Conservation (phyloP, 2,113 vertebrate species). For the Lepus americanus region DNA sequence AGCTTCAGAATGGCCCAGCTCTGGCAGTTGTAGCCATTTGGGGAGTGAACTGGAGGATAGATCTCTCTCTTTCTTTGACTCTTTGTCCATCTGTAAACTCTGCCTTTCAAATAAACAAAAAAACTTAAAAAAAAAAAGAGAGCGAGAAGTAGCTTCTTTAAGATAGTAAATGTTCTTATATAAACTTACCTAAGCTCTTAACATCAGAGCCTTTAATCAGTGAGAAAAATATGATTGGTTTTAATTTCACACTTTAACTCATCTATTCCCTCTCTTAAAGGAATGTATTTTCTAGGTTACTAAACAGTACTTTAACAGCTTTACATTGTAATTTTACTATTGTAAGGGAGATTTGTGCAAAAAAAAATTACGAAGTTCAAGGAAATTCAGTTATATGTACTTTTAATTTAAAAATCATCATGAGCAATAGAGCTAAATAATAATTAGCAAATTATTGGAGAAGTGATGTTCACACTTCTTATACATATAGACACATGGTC, state of each 20-base stretch:
- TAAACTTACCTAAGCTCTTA: neutral
- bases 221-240: neutral
- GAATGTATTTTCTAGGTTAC: neutral
- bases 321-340: neutral
- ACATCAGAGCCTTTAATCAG: neutral
- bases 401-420: constrained; percentile 2
- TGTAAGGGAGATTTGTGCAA: neutral
- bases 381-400: neutral
- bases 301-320: neutral
- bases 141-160: neutral
- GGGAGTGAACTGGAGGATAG: too few relatives aligned
- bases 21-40: too few relatives aligned
- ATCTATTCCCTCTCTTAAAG: neutral
- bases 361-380: neutral
- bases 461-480: neutral
- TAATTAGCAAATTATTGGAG: neutral
- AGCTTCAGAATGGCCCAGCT: too few relatives aligned
- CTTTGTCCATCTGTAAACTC: too few relatives aligned
- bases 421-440: neutral
- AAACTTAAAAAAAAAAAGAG: neutral
- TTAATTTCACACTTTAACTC: neutral
- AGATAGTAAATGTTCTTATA: neutral
- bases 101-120: neutral
- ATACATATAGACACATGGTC: neutral
- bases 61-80: too few relatives aligned